Evolutionary conservation across 2,113 vertebrate species (phyloP).

Genomic region (Struthidea cinerea): DNA sequence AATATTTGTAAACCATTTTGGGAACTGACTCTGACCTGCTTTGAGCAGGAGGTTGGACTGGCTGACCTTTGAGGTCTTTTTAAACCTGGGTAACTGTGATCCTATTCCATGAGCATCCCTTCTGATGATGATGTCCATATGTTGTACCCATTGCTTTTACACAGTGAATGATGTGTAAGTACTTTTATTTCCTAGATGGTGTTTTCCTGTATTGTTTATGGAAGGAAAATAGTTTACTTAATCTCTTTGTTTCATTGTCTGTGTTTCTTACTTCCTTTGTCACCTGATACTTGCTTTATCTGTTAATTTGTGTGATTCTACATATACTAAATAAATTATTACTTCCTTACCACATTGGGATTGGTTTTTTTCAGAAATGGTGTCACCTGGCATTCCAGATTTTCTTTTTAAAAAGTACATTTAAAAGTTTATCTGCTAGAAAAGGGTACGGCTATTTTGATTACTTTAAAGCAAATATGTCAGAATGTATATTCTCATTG

Average conservation of each 20-base stretch:
- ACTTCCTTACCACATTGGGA: background rate
- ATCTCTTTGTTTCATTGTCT: background rate
- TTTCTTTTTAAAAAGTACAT: background rate
- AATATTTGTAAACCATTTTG: background rate
- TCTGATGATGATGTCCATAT: background rate
- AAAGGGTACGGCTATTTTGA: background rate
- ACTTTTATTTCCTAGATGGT: background rate
- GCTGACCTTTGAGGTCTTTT: background rate
- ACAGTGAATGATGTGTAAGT: background rate
- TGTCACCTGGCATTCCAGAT: background rate
- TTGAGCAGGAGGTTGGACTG: background rate
- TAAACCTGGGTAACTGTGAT: background rate
- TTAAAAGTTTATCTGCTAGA: background rate
- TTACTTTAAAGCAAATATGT: background rate
- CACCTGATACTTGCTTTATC: background rate
- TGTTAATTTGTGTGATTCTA: background rate
- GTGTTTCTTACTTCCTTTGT: background rate
- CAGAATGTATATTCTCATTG: background rate
- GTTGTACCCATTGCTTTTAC: background rate
- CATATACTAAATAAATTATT: background rate
- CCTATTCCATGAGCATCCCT: background rate
- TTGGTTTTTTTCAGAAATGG: background rate
- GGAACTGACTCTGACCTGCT: background rate
- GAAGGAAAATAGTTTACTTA: background rate
- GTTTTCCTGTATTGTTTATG: background rate